These are phyloP conservation scores for Euplagia quadripunctaria DNA, from an alignment of 2,888 invertebrate species.

Conservation along the genomic window DNA sequence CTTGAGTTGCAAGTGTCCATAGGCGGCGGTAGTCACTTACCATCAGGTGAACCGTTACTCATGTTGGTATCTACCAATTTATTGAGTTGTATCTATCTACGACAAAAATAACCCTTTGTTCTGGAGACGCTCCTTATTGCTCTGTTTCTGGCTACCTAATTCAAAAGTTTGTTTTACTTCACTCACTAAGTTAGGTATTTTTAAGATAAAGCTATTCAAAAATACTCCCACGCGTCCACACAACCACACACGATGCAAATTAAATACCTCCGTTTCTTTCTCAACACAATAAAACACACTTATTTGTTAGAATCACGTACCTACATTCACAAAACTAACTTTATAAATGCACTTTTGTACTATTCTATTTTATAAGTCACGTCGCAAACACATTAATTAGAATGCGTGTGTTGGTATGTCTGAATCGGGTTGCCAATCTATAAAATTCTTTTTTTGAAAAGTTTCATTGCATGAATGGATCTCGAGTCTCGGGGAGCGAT, in stretches of 20 bases:
- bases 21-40: too few species aligned
- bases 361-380: conserved; percentile 73
- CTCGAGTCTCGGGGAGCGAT: neutral
- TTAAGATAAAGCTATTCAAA: conserved; percentile 2
- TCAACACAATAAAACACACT: conserved; percentile 62
- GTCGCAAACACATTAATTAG: conserved; percentile 65
- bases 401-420: conserved; percentile 49
- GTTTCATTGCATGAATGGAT: conserved; percentile 1
- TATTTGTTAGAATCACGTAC: conserved; percentile 80
- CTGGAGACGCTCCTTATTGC: too few species aligned
- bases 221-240: conserved; percentile 17
- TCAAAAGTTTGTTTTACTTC: neutral
- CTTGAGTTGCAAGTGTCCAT: too few species aligned
- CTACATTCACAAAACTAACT: conserved; percentile 62
- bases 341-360: conserved; percentile 66
- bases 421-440: conserved; percentile 51
- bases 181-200: neutral
- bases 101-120: too few species aligned
- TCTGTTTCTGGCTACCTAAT: too few species aligned
- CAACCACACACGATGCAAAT: conserved; percentile 57
- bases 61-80: too few species aligned
- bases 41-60: too few species aligned
- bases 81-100: too few species aligned
- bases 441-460: conserved; percentile 26
- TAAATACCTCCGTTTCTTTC: conserved; percentile 60